phyloP scores from a whole-genome alignment of 2,797 vertebrate genomes.

The Enteromius argenteus region DNA sequence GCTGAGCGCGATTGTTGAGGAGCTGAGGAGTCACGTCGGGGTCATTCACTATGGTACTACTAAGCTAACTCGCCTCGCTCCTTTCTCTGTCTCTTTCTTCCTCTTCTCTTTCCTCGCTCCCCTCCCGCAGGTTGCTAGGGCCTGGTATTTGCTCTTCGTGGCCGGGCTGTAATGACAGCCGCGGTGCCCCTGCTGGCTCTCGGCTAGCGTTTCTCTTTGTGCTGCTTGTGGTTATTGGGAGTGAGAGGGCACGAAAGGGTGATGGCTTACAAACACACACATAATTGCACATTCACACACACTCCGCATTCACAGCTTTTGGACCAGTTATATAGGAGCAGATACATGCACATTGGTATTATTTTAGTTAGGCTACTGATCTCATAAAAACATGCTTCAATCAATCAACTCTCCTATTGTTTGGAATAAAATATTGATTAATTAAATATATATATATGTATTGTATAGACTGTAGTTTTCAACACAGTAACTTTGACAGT shows the following conservation, averaged over 20 bases:
- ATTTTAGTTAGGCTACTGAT: not conserved
- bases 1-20: conserved; percentile 81
- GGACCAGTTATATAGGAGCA: not conserved
- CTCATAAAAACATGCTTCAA: not conserved
- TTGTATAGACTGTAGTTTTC: not conserved
- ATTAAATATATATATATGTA: not conserved
- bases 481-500: not conserved
- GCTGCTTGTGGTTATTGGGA: conserved; percentile 75
- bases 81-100: conserved; percentile 69
- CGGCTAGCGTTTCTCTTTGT: conserved; percentile 71
- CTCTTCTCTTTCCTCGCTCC: conserved; percentile 39
- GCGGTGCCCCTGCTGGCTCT: conserved; percentile 75
- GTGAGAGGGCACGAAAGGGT: conserved; percentile 72
- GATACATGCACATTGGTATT: not conserved
- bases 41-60: conserved; percentile 83
- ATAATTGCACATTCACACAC: conserved; percentile 38
- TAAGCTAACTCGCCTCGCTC: conserved; percentile 71
- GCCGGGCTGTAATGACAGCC: conserved; percentile 87
- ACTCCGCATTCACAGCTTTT: conserved; percentile 39
- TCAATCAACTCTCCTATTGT: not conserved
- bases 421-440: not conserved
- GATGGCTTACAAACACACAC: conserved; percentile 64
- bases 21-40: conserved; percentile 80
- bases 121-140: conserved; percentile 83
- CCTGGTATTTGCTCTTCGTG: conserved; percentile 87